Base-by-base conservation (phyloP, 1,140 invertebrate species). In the Papilio xuthus region DNA sequence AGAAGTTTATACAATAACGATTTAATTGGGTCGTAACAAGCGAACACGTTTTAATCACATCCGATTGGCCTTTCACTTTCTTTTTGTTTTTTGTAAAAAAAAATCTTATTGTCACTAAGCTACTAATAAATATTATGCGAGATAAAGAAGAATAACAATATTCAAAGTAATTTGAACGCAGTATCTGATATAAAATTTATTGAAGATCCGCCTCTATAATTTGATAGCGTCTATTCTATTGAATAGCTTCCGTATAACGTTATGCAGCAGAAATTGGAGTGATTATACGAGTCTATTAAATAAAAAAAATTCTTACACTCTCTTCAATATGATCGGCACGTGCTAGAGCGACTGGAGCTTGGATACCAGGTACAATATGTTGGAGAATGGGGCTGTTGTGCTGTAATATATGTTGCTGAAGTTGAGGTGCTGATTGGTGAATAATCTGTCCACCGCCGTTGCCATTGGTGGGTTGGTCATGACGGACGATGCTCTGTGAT, bases 21-120 rank as follows among this genome's bases (percentile, higher is more conserved):
- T 92, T 90, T 92, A 91, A 91, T 92, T 92, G 88, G 86, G 82
- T 89, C 88, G 80, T 91, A 88, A 90, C 88, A 90, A 86, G 83
- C 87, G 88, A 90, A 89, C 84, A 88, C 85, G 88, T 86, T 89
- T 89, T 90, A 89, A 92, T 90, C 85, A 88, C 88, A 89, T 82
- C 83, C 77, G 77, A 78, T 82, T 79, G 80, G 80, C 91, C 92
- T 92, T 93, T 93, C 91, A 90, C 91, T 93, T 89, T 85, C 81
- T 88, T 91, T 89, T 87, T 88, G 78, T 84, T 84, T 81, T 78
- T 60, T 20, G 2, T 18, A 28, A 67, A 74, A 70, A 60, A 74
- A 71, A 60, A 72, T 69, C 41, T 28, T 79, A 67, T 79, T 50
- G 41, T 74, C 28, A 63, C 41, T 44, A 79, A 41, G 4, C 23